Percentiles rank a stretch among this genome's conserved stretches.
Conservation (phyloP, 2,888 invertebrate species). For the Hoplodrina ambigua region DNA sequence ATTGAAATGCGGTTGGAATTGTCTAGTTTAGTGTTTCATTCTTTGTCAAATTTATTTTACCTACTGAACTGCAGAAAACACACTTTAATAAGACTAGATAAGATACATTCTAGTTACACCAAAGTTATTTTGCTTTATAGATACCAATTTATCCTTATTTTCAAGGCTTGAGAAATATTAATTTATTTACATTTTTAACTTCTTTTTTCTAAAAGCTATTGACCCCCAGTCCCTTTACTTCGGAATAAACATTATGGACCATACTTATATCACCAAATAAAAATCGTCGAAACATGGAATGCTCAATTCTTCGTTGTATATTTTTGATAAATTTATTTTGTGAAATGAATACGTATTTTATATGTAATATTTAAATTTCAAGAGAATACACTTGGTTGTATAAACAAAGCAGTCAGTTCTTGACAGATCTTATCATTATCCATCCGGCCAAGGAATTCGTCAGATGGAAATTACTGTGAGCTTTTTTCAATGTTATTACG, state of each 20-base stretch:
- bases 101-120: slow-evolving; percentile 13
- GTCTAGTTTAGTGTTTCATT: slow-evolving; percentile 2
- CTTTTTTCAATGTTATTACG: slow-evolving; percentile 24
- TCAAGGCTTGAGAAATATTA: slow-evolving; percentile 45
- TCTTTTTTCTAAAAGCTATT: not conserved
- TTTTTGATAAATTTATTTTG: slow-evolving; percentile 68
- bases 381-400: slow-evolving; percentile 17
- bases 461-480: slow-evolving; percentile 11
- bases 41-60: slow-evolving; percentile 1
- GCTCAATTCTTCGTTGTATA: slow-evolving; percentile 66
- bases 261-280: slow-evolving; percentile 45
- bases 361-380: slow-evolving; percentile 51
- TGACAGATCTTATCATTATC: slow-evolving; percentile 7
- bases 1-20: slow-evolving; percentile 14
- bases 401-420: slow-evolving; percentile 18
- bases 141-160: slow-evolving; percentile 17
- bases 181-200: slow-evolving; percentile 10
- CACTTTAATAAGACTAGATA: not conserved
- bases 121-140: slow-evolving; percentile 37
- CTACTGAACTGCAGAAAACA: not conserved
- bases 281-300: slow-evolving; percentile 46
- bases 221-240: not conserved
- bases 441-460: slow-evolving; percentile 1
- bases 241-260: slow-evolving; percentile 44
- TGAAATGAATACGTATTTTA: slow-evolving; percentile 53